Conservation (phyloP, 2,888 invertebrate species). For the Andricus curvator region DNA sequence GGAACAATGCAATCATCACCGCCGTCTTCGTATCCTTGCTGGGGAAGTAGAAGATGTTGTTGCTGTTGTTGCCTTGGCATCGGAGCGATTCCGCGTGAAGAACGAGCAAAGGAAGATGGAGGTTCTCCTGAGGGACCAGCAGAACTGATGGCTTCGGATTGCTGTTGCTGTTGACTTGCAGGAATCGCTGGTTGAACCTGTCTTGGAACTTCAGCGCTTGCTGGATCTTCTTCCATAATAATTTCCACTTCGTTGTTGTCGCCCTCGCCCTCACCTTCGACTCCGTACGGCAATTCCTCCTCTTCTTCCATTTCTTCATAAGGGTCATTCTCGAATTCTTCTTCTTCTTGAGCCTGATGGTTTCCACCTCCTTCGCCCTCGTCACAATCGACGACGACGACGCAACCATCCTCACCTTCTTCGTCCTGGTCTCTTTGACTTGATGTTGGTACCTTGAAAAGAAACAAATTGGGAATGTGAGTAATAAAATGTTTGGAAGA, state of each 20-base stretch:
- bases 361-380: conserved; percentile 83
- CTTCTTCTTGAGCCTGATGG: conserved; percentile 78
- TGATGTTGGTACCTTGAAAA: conserved; percentile 87
- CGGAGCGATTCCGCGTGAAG: conserved; percentile 79
- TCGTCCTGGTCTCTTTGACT: conserved; percentile 89
- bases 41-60: conserved; percentile 79
- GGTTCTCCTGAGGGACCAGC: conserved; percentile 78
- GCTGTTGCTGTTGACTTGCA: conserved; percentile 80
- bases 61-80: conserved; percentile 79
- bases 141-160: conserved; percentile 87
- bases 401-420: conserved; percentile 84
- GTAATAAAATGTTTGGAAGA: too few species aligned
- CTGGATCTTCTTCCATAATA: conserved; percentile 81
- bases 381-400: conserved; percentile 89
- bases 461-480: conserved; percentile 64
- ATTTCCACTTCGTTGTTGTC: conserved; percentile 83
- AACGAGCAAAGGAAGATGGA: conserved; percentile 69
- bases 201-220: conserved; percentile 82
- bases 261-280: conserved; percentile 79
- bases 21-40: conserved; percentile 83
- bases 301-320: conserved; percentile 77
- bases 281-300: conserved; percentile 73
- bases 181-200: conserved; percentile 79
- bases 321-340: conserved; percentile 79
- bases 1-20: conserved; percentile 92